These are phyloP conservation scores for Strix aluco DNA, from an alignment of 2,113 vertebrate genomes.

Conservation along the genomic window DNA sequence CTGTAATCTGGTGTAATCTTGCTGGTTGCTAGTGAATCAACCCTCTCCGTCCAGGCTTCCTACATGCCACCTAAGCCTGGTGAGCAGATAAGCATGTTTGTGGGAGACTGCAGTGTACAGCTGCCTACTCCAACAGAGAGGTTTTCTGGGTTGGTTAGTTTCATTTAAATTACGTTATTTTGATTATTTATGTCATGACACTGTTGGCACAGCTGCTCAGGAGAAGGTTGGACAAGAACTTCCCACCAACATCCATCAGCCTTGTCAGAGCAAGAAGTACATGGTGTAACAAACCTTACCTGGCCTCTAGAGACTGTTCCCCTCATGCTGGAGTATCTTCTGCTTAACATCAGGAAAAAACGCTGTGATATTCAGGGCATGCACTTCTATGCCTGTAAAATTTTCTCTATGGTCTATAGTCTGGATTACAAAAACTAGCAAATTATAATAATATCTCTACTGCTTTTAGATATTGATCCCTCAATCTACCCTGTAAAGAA, in stretches of 20 bases:
- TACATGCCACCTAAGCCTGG: not conserved
- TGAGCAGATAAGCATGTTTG: not conserved
- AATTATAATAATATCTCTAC: not conserved
- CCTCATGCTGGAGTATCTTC: not conserved
- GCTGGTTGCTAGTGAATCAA: not conserved
- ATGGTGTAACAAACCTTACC: not conserved
- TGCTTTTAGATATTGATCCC: constrained; percentile 33
- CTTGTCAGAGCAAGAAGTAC: not conserved
- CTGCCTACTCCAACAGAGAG: not conserved
- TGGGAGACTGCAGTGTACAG: not conserved
- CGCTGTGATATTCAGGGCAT: not conserved
- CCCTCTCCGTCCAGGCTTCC: not conserved
- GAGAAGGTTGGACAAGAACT: not conserved
- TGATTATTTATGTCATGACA: not conserved
- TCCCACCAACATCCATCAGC: not conserved
- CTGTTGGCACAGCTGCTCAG: not conserved
- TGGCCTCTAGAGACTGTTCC: not conserved
- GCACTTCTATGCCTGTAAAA: not conserved
- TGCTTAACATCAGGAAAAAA: not conserved
- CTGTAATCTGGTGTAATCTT: not conserved
- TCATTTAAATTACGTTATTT: not conserved
- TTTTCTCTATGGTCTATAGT: not conserved
- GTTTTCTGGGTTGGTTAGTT: not conserved
- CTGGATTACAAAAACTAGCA: not conserved
- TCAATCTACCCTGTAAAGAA: not conserved